These are phyloP conservation scores for Thinocorus orbignyianus DNA, from an alignment of 2,113 vertebrate genomes.

Conservation along the genomic window DNA sequence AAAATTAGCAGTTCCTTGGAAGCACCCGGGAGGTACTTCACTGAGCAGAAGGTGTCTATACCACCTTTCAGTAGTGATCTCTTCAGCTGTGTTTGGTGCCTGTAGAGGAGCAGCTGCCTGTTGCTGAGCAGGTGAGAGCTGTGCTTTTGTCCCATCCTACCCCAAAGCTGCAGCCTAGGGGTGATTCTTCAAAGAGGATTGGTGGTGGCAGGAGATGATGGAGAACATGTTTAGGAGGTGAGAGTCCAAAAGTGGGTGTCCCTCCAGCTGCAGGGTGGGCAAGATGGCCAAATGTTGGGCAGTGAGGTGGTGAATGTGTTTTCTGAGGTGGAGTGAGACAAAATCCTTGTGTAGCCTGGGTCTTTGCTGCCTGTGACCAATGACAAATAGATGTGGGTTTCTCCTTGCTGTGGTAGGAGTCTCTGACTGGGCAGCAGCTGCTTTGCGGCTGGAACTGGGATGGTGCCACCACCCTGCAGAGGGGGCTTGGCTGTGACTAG, in stretches of 20 bases:
- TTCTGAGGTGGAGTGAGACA: not conserved
- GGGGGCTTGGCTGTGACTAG: not conserved
- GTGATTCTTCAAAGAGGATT: not conserved
- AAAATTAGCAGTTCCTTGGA: not conserved
- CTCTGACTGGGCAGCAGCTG: not conserved
- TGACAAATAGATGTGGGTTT: not conserved
- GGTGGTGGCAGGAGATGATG: not conserved
- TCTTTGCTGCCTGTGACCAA: not conserved
- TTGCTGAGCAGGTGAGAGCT: not conserved
- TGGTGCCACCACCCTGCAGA: not conserved
- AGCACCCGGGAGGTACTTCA: not conserved
- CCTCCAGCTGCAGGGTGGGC: accelerated
- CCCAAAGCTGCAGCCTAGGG: not conserved
- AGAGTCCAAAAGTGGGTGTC: not conserved
- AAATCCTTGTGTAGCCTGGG: not conserved
- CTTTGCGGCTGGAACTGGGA: accelerated
- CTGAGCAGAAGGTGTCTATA: not conserved
- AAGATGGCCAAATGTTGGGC: not conserved
- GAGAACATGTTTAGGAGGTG: not conserved
- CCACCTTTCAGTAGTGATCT: not conserved
- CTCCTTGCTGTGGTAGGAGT: accelerated
- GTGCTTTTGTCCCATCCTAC: not conserved
- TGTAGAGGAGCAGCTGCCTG: not conserved
- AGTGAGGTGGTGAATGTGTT: not conserved
- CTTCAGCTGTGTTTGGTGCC: not conserved